Evolutionary conservation across 2,888 invertebrate species (phyloP).

Genomic region (Drosophila demipolita): DNA sequence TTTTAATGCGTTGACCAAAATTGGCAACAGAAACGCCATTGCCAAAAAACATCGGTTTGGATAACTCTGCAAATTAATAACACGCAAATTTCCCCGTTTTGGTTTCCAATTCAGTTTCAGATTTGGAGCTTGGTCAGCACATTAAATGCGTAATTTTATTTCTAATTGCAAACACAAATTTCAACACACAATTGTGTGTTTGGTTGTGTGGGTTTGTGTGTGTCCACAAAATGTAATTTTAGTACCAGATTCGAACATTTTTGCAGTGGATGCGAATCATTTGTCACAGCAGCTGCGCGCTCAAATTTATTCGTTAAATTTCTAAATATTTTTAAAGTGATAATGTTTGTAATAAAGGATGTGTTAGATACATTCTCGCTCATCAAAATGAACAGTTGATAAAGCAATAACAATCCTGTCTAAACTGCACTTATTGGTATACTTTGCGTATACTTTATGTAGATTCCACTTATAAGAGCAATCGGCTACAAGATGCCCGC

Average conservation of each 20-base stretch:
- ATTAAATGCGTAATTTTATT: conserved; percentile 53
- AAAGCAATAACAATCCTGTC: background rate
- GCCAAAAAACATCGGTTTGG: conserved; percentile 29
- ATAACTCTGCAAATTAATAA: conserved; percentile 50
- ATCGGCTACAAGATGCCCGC: background rate
- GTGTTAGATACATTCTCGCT: background rate
- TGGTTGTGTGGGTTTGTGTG: conserved; percentile 12
- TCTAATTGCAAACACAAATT: conserved; percentile 33
- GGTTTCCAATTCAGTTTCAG: conserved; percentile 26
- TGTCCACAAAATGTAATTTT: conserved; percentile 37
- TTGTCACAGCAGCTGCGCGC: conserved; percentile 37
- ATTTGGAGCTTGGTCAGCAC: conserved; percentile 25
- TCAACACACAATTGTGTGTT: conserved; percentile 3
- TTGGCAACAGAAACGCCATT: conserved; percentile 9
- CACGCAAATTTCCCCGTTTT: conserved; percentile 38
- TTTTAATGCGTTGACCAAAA: conserved; percentile 65
- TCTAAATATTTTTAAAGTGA: background rate
- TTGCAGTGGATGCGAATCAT: conserved; percentile 28
- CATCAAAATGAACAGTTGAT: background rate
- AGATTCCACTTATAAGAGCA: too few relatives aligned
- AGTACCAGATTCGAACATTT: conserved; percentile 19
- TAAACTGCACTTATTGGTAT: background rate
- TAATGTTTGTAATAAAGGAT: background rate
- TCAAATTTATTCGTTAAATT: conserved; percentile 42
- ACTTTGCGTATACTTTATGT: too few relatives aligned